phyloP scores from a whole-genome alignment of 2,113 vertebrate species.

The cattle (Bos taurus) region ARS-UCD2.0 NC_037331.1:70766001-70766500 shows the following conservation, averaged over 20 bases:
- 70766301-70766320: background rate
- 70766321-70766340: background rate
- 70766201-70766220: background rate
- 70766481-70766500: background rate
- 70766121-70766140: background rate
- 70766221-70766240: background rate
- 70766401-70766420: background rate
- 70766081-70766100: background rate
- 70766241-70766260: background rate
- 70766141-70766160: background rate
- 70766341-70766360: background rate
- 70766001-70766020: no score
- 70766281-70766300: background rate
- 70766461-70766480: background rate
- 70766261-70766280: background rate
- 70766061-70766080: background rate
- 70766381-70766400: background rate
- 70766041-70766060: no score
- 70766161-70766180: background rate
- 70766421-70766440: background rate
- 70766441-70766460: background rate
- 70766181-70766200: background rate
- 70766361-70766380: background rate
- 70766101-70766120: background rate
- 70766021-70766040: background rate